Conservation (phyloP, 23 tunicate genomes). For the Corella eumyota region DNA sequence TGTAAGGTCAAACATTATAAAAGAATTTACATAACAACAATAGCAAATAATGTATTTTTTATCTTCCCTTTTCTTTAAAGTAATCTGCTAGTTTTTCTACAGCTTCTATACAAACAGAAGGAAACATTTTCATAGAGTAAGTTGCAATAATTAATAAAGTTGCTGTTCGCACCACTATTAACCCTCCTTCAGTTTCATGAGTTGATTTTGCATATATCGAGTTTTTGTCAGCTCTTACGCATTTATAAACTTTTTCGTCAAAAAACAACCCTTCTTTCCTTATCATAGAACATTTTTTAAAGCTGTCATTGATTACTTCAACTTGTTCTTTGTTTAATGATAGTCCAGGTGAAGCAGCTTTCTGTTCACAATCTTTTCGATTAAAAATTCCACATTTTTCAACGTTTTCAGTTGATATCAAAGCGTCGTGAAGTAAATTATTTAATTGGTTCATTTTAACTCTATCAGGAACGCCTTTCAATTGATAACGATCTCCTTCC, state of each 20-base stretch:
- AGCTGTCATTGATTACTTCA: constrained; percentile 33
- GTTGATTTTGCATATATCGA: constrained; percentile 84
- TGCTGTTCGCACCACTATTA: constrained; percentile 36
- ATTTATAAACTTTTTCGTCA: constrained; percentile 60
- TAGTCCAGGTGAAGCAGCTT: constrained; percentile 67
- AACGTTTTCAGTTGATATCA: constrained; percentile 81
- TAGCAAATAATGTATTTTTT: no score
- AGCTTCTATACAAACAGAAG: constrained; percentile 88
- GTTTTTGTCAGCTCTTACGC: constrained; percentile 72
- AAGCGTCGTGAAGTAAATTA: constrained; percentile 76
- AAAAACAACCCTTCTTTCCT: constrained; percentile 74
- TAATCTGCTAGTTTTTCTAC: constrained; percentile 84
- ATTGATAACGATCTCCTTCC: constrained; percentile 77
- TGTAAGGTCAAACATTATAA: no score
- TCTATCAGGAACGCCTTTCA: constrained; percentile 88
- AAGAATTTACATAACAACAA: no score
- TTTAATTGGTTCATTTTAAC: constrained; percentile 77
- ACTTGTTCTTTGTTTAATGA: constrained; percentile 28
- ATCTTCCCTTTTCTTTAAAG: constrained; percentile 82
- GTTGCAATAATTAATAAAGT: constrained; percentile 63
- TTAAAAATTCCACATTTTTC: constrained; percentile 81
- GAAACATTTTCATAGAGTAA: constrained; percentile 68
- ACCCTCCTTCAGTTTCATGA: constrained; percentile 27
- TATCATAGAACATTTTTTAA: constrained; percentile 49
- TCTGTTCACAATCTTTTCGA: constrained; percentile 49